Evolutionary conservation across 2,797 vertebrate species (phyloP), one percentile per base, ranked within the genome.

Genomic region (Rallus crepitans): DNA sequence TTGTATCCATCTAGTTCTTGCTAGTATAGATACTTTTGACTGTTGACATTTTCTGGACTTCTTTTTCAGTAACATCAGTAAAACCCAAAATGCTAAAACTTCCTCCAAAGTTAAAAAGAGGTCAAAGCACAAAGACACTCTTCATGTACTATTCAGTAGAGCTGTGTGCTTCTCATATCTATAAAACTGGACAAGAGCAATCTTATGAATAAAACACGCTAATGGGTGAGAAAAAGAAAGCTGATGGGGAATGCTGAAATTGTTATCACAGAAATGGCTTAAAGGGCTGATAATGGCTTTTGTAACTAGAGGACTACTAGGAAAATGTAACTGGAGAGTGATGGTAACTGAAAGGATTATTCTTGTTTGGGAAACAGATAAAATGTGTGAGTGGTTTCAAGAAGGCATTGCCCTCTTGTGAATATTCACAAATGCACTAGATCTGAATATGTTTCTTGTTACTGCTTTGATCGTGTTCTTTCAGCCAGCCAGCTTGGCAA

Each of bases 151-250:
- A 28, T 80, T 91, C 79, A 79, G 63, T 31, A 66, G 82, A 63
- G 28, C 35, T 77, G 14, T 87, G 27, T 89, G 8, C 33, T 88
- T 90, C 57, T 25, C 11, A 0, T 77, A 35, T 24, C 61, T 84
- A 6, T 75, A 80, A 80, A 70, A 50, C 66, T 73, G 63, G 55
- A 59, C 73, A 79, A 82, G 5, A 53, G 35, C 27, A 50, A 28
- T 69, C 50, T 61, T 61, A 77, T 18, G 64, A 93, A 85, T 93
- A 94, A 93, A 80, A 90, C 70, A 84, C 55, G 53, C 16, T 85
- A 76, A 81, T 57, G 35, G 69, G 9, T 77, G 70, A 59, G 39
- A 55, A 57, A n/a, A 71, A 52, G 40, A 78, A n/a, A 93, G 17
- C 56, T 81, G 78, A 14, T 89, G 21, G 30, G 42, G 76, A 91